A percentile compares a stretch with the other conserved stretches of the same genome.
Conservation (phyloP, 1,140 invertebrate species). For the Bombus picipes region DNA sequence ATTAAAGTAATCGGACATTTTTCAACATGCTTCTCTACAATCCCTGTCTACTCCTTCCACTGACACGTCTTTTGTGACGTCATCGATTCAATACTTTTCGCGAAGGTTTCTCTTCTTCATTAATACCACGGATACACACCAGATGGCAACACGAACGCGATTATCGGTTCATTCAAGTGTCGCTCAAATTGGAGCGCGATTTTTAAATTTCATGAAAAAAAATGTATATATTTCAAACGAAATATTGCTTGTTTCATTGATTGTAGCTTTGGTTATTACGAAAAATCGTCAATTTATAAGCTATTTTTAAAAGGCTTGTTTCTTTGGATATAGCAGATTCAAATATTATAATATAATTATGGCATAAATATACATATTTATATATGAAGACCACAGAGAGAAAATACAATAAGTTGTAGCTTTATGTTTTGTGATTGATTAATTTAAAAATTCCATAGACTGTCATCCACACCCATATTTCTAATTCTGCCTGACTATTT, state of each 20-base stretch:
- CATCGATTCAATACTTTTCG: slow-evolving; percentile 83
- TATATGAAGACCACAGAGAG: too few species aligned
- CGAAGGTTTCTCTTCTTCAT: slow-evolving; percentile 57
- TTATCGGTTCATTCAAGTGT: not conserved
- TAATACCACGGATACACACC: not conserved
- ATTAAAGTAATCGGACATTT: slow-evolving; percentile 79
- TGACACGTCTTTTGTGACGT: slow-evolving; percentile 82
- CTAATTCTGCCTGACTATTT: not conserved
- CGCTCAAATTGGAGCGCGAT: slow-evolving; percentile 9
- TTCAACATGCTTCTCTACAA: slow-evolving; percentile 73
- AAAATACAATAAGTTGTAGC: too few species aligned
- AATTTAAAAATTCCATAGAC: too few species aligned
- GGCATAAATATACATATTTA: too few species aligned
- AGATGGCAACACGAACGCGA: slow-evolving; percentile 49
- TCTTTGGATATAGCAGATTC: too few species aligned
- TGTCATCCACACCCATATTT: too few species aligned
- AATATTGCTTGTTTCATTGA: too few species aligned
- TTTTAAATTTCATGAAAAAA: not conserved
- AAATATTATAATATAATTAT: too few species aligned
- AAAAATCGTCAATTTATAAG: too few species aligned
- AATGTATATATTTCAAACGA: not conserved
- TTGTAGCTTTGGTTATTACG: too few species aligned
- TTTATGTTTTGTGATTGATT: too few species aligned
- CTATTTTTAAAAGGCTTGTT: too few species aligned
- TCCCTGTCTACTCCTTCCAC: slow-evolving; percentile 74